Evolutionary conservation across 2,888 invertebrate species (phyloP), one percentile per base, ranked within the genome.

Genomic region (Thelaira solivaga): DNA sequence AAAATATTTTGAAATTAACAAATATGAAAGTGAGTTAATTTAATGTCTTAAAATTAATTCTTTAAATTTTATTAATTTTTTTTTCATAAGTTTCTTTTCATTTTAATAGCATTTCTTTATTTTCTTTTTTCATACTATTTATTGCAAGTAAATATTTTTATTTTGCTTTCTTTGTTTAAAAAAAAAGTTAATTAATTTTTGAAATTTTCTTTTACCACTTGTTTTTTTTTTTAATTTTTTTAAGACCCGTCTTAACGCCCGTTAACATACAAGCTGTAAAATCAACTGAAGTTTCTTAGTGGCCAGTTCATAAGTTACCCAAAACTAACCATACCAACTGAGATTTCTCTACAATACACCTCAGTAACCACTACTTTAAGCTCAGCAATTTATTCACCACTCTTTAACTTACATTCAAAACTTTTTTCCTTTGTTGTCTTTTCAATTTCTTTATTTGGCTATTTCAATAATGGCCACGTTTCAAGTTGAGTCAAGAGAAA

Each of bases 301-400:
- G 31, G 36, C 22, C 69, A 34, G 39, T 29, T 41, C n/a, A 61
- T 31, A 26, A 39, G 43, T 62, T 62, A 47, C 49, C 49, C 41
- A 24, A 62, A 49, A 36, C 18, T 11, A 57, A 68, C 43, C 45
- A 67, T 41, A 61, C 41, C 62, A 34, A 72, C 45, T 69, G 64
- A 65, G 69, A 65, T 78, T 73, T 78, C 74, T 78, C 78, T 69
- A 71, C 59, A 43, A 51, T 45, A 55, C 62, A 76, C 71, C 76
- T 34, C 64, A n/a, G 11, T 22, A 22, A 53, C 51, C 29, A 45
- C 26, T 36, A 55, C 39, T 24, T 41, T 47, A 29, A 11, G 10
- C 8, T 20, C 26, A 7, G 8, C 24, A 6, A 16, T n/a, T n/a
- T n/a, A n/a, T n/a, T 29, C 43, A 36, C 34, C 49, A 67, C 62